Conservation (phyloP, 1,140 invertebrate species). For the Aleiodes sp. region DNA sequence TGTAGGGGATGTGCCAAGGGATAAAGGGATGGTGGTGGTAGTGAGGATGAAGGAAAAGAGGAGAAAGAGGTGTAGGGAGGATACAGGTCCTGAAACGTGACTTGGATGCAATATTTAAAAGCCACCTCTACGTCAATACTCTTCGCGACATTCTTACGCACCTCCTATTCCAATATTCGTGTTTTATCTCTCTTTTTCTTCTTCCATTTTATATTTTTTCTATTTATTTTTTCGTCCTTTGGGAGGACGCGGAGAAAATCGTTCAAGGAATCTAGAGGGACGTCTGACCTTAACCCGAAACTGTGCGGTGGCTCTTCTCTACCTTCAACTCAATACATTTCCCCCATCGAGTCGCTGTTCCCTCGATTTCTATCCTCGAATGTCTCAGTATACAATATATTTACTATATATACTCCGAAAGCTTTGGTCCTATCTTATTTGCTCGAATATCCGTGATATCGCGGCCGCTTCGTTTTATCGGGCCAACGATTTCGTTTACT, state of each 20-base stretch:
- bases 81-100: constrained; percentile 56
- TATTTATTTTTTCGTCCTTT: background rate
- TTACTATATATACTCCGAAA: background rate
- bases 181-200: background rate
- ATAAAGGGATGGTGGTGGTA: constrained; percentile 16
- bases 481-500: constrained; percentile 14
- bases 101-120: constrained; percentile 60
- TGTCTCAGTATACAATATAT: background rate
- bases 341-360: background rate
- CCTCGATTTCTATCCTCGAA: background rate
- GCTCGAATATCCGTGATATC: constrained; percentile 13
- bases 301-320: constrained; percentile 19
- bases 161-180: constrained; percentile 27
- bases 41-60: background rate
- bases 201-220: constrained; percentile 13
- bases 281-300: constrained; percentile 50
- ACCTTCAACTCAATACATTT: constrained; percentile 14
- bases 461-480: constrained; percentile 6
- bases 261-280: background rate
- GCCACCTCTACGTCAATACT: constrained; percentile 55
- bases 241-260: background rate
- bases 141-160: constrained; percentile 42
- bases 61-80: constrained; percentile 35
- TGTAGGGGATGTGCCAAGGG: constrained; percentile 27
- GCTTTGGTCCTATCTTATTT: constrained; percentile 11